phyloP scores from a whole-genome alignment of 2,113 vertebrate genomes.

The Perccottus glenii region DNA sequence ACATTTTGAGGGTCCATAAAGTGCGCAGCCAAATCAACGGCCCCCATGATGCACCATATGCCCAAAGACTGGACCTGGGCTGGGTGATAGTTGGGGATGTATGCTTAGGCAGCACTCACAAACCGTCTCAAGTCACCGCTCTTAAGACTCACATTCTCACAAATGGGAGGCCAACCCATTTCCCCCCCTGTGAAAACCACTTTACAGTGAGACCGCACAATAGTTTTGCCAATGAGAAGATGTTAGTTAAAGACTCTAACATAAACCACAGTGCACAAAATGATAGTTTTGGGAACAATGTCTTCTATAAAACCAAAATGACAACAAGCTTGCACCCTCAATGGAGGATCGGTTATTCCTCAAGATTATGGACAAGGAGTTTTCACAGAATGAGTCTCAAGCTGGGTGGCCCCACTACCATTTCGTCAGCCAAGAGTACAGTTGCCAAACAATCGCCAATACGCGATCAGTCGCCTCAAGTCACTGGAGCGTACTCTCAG shows the following conservation, averaged over 20 bases:
- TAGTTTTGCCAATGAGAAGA: too few species aligned
- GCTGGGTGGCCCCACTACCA: neutral
- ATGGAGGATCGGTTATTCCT: neutral
- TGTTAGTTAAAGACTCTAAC: too few species aligned
- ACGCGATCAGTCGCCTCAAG: neutral
- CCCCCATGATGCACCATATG: slow-evolving; percentile 13
- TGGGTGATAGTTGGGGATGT: neutral
- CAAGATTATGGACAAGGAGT: slow-evolving; percentile 6
- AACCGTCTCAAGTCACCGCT: neutral
- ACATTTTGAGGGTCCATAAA: slow-evolving; percentile 13
- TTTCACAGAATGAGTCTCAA: neutral
- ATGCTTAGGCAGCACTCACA: neutral
- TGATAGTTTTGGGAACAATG: neutral
- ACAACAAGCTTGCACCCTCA: slow-evolving; percentile 5
- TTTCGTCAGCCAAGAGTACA: neutral
- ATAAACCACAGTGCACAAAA: too few species aligned
- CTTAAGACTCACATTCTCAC: neutral
- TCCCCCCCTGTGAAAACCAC: too few species aligned
- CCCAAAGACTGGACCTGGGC: neutral
- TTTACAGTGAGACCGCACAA: too few species aligned
- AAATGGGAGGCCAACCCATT: neutral
- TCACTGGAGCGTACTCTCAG: neutral
- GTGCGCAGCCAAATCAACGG: slow-evolving; percentile 10
- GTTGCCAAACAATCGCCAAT: neutral
- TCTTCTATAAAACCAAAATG: neutral